Conservation (phyloP, 2,113 vertebrate species). For the Actenoides lindsayi region DNA sequence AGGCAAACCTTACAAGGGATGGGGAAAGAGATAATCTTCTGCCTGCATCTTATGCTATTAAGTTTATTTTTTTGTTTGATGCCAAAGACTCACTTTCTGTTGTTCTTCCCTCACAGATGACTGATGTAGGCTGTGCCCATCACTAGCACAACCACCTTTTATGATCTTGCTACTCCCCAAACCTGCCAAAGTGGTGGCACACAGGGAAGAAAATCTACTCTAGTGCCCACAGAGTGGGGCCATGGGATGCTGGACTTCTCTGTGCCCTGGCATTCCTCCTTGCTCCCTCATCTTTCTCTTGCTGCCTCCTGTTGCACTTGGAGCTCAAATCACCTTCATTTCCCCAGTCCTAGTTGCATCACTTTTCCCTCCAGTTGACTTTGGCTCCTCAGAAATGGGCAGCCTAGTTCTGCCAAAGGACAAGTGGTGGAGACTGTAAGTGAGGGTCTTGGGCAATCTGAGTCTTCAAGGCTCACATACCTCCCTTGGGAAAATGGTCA, state of each 20-base stretch:
- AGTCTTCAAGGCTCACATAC: neutral
- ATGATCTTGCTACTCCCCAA: neutral
- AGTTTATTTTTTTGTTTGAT: slow-evolving; percentile 9
- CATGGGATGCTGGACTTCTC: neutral
- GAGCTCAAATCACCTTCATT: neutral
- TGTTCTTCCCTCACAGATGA: slow-evolving; percentile 12
- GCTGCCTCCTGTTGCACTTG: neutral
- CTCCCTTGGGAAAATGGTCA: neutral
- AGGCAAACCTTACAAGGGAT: neutral
- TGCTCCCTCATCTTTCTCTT: neutral
- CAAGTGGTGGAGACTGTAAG: neutral
- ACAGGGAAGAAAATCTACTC: neutral
- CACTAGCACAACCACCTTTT: neutral
- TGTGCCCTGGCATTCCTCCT: neutral
- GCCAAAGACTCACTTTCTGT: neutral
- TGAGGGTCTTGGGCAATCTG: neutral
- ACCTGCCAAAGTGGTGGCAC: neutral
- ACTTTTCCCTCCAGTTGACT: neutral
- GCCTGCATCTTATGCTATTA: neutral
- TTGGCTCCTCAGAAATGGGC: neutral
- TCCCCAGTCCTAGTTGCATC: neutral
- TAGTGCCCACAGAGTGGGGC: neutral
- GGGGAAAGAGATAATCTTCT: neutral
- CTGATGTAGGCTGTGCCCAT: neutral
- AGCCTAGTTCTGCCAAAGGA: neutral